Conservation (phyloP, 2,113 vertebrate genomes). For the Erpornis zantholeuca region DNA sequence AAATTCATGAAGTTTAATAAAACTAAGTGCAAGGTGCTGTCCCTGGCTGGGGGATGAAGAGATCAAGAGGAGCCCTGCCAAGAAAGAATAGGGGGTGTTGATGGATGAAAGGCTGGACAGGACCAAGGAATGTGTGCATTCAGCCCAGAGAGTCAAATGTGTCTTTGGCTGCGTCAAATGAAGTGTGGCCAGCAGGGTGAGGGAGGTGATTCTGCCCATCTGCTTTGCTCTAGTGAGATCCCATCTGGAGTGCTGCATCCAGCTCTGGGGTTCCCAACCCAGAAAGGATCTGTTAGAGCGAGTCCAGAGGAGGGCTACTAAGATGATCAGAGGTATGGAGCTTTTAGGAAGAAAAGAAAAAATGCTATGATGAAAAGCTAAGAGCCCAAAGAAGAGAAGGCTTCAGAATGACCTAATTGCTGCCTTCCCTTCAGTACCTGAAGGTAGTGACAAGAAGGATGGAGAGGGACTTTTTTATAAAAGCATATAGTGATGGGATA, state of each 20-base stretch:
- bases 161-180: not conserved
- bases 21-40: not conserved
- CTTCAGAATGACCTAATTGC: not conserved
- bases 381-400: not conserved
- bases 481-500: not conserved
- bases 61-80: not conserved
- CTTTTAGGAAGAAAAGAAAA: not conserved
- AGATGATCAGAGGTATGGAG: not conserved
- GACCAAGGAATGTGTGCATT: not conserved
- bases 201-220: not conserved
- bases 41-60: not conserved
- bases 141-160: not conserved
- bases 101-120: not conserved
- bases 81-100: not conserved
- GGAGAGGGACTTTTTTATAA: not conserved
- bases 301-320: not conserved
- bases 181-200: not conserved
- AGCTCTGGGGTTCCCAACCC: not conserved
- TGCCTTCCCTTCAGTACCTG: not conserved
- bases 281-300: not conserved
- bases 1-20: not conserved
- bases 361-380: not conserved
- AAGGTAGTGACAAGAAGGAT: not conserved
- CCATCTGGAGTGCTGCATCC: not conserved
- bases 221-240: not conserved